Percentiles rank a stretch among this genome's conserved stretches.
These are phyloP conservation scores for Camelus dromedarius DNA, from an alignment of 2,113 vertebrate genomes.

Conservation along the genomic window DNA sequence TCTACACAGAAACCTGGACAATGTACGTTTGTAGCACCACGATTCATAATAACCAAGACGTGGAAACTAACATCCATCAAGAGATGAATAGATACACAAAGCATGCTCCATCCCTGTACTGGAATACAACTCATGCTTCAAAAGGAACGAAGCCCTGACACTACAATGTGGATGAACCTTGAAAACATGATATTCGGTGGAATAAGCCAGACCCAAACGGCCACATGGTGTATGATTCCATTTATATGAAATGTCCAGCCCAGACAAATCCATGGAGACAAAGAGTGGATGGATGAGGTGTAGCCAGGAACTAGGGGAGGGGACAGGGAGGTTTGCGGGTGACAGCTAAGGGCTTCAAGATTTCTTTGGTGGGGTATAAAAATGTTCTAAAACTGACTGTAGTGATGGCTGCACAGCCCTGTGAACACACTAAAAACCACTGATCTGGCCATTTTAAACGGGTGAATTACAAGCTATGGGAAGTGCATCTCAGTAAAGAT, in stretches of 20 bases:
- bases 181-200: neutral
- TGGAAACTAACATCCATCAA: no score
- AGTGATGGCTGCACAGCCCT: neutral
- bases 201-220: neutral
- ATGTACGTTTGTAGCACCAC: fast-evolving
- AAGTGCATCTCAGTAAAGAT: neutral
- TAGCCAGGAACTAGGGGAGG: no score
- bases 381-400: neutral
- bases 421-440: neutral
- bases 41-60: neutral
- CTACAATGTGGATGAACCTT: neutral
- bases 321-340: neutral
- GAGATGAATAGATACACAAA: no score
- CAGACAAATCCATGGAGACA: neutral
- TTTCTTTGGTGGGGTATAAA: neutral
- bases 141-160: neutral
- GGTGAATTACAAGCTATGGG: neutral
- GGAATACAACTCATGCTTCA: fast-evolving
- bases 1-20: fast-evolving
- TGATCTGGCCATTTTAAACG: neutral
- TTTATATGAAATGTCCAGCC: no score
- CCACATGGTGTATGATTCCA: neutral
- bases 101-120: fast-evolving
- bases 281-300: neutral
- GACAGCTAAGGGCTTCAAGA: neutral